Evolutionary conservation across 2,113 vertebrate species (phyloP).

Genomic region (Bothrops jararaca): DNA sequence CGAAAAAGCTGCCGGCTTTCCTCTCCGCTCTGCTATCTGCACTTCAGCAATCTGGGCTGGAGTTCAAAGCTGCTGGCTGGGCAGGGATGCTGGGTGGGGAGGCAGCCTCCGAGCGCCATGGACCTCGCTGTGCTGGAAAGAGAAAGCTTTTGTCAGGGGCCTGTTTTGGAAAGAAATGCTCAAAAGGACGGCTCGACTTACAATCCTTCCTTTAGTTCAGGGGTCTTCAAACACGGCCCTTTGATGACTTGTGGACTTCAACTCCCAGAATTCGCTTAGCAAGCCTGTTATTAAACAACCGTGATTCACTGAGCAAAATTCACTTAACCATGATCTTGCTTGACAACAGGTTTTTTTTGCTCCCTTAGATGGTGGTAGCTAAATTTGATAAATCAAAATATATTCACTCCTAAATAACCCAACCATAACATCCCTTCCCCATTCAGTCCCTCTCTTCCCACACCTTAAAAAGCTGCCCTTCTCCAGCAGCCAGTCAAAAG

Average conservation of each 20-base stretch:
- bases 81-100: slow-evolving; percentile 45
- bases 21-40: slow-evolving; percentile 79
- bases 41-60: slow-evolving; percentile 62
- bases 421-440: background rate
- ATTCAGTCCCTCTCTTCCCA: background rate
- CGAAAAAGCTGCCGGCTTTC: background rate
- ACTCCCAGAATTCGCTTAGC: too few relatives aligned
- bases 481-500: background rate
- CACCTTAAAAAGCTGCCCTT: background rate
- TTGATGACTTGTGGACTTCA: too few relatives aligned
- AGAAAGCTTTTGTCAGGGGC: background rate
- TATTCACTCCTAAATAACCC: background rate
- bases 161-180: background rate
- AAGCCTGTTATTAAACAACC: too few relatives aligned
- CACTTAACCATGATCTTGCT: too few relatives aligned
- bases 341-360: background rate
- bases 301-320: too few relatives aligned
- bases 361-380: background rate
- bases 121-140: slow-evolving; percentile 67
- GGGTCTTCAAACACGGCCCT: too few relatives aligned
- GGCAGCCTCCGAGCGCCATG: slow-evolving; percentile 74
- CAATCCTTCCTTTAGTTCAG: too few relatives aligned
- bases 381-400: background rate
- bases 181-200: background rate
- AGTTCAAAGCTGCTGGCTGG: slow-evolving; percentile 34